Evolutionary conservation across 53 echinoderm and acorn worm species (phyloP), one percentile per base, ranked within the genome.

Genomic region (Mesocentrotus franciscanus): DNA sequence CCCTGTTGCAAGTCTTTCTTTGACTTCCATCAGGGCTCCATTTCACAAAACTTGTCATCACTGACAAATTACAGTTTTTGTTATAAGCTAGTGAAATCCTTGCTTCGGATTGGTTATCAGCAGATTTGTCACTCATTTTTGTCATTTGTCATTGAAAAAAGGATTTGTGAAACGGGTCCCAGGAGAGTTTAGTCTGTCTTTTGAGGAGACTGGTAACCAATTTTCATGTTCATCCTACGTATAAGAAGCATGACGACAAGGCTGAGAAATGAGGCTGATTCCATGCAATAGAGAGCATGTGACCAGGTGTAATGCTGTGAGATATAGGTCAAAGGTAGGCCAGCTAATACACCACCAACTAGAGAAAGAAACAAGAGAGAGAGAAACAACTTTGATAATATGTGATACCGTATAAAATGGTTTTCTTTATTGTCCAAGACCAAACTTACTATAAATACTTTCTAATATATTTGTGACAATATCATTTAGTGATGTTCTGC

Each of bases 271-370:
- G 94, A 94, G 26, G 55, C 85, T 58, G 27, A 4, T 49, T 94
- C 94, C 94, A 94, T 62, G 85, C 85, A 85, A 70, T 94, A 94
- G 24, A 94, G 94, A 36, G 94, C 85, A 26, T 94, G 94, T 13
- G 97, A 96, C 99, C 99, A 99, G 70, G 96, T 90, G 76, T 96
- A 99, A 22, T 85, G 61, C 95, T 97, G 95, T 20, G 98, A 96
- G 35, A 98, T 85, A 90, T 95, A 96, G 87, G 96, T 98, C 42
- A 99, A 90, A 22, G 99, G 99, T 18, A 95, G 95, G 8, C 99
- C 99, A 56, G 99, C 96, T 58, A 96, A 16, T n/a, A 99, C 92
- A 24, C 92, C 96, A 56, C 99, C 99, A 87, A 97, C 99, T 99
- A 97, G 15, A 96, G 61, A 26, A 59, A 90, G 68, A 76, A n/a